Evolutionary conservation across 1,140 invertebrate genomes (phyloP).

Genomic region (Caenorhabditis brenneri): DNA sequence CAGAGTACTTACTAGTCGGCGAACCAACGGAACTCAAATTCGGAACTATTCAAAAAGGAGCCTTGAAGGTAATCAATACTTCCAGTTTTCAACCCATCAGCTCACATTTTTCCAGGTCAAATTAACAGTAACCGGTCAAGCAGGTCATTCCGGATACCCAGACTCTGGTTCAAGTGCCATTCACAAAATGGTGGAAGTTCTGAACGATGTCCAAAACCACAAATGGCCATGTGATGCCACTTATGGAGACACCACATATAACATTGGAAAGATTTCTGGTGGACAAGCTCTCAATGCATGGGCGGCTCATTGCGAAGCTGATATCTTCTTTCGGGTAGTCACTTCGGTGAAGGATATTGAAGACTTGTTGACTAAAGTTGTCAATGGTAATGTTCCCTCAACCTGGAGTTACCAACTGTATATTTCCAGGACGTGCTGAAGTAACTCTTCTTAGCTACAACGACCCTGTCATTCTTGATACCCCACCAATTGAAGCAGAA

Average conservation of each 20-base stretch:
- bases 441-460: constrained; percentile 55
- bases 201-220: constrained; percentile 55
- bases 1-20: constrained; percentile 62
- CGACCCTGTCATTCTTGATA: constrained; percentile 58
- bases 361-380: constrained; percentile 46
- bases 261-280: constrained; percentile 62
- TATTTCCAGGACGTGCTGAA: background rate
- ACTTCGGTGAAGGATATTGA: constrained; percentile 54
- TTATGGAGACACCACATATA: constrained; percentile 60
- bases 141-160: constrained; percentile 65
- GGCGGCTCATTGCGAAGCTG: constrained; percentile 57
- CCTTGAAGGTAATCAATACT: constrained; percentile 60
- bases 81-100: background rate
- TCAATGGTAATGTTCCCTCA: background rate
- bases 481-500: constrained; percentile 57
- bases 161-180: constrained; percentile 59
- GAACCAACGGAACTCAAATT: constrained; percentile 65
- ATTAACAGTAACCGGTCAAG: constrained; percentile 51
- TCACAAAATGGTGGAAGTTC: constrained; percentile 61
- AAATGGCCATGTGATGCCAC: constrained; percentile 56
- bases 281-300: constrained; percentile 64
- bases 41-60: constrained; percentile 62
- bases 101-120: constrained; percentile 31
- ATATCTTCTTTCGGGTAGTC: constrained; percentile 60
- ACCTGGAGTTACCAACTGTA: no score